phyloP scores from a whole-genome alignment of 2,113 vertebrate species.

The Callaeas wilsoni region DNA sequence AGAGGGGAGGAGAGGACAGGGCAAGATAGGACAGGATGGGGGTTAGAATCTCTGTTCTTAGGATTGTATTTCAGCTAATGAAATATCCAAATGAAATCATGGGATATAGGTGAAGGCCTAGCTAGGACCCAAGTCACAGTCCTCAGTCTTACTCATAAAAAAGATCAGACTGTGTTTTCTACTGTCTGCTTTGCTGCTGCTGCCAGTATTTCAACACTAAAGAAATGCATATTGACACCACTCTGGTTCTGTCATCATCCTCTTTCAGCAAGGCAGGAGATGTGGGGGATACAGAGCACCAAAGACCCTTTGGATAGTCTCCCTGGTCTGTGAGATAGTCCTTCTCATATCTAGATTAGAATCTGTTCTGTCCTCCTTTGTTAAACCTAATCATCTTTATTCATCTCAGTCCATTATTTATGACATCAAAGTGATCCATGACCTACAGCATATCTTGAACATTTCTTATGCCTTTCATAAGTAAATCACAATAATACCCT shows the following conservation, averaged over 20 bases:
- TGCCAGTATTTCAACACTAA: background rate
- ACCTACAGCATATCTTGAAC: background rate
- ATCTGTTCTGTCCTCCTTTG: background rate
- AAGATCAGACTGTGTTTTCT: background rate
- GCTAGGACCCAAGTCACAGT: background rate
- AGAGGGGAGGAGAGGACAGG: too few species aligned
- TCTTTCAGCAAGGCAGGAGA: background rate
- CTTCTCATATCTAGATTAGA: background rate
- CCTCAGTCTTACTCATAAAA: background rate
- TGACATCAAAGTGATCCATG: background rate
- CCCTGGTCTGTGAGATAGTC: background rate
- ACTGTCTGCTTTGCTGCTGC: background rate
- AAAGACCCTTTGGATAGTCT: background rate
- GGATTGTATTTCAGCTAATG: background rate
- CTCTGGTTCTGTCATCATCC: background rate
- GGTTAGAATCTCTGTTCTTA: background rate
- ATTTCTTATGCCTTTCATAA: background rate
- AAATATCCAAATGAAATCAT: background rate
- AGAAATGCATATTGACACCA: background rate
- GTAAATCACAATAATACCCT: background rate
- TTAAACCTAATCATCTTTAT: background rate
- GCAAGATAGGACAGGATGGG: background rate
- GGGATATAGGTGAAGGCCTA: background rate
- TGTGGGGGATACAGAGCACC: background rate
- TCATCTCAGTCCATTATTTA: background rate